phyloP scores from a whole-genome alignment of 2,113 vertebrate genomes.

The Talpa occidentalis region DNA sequence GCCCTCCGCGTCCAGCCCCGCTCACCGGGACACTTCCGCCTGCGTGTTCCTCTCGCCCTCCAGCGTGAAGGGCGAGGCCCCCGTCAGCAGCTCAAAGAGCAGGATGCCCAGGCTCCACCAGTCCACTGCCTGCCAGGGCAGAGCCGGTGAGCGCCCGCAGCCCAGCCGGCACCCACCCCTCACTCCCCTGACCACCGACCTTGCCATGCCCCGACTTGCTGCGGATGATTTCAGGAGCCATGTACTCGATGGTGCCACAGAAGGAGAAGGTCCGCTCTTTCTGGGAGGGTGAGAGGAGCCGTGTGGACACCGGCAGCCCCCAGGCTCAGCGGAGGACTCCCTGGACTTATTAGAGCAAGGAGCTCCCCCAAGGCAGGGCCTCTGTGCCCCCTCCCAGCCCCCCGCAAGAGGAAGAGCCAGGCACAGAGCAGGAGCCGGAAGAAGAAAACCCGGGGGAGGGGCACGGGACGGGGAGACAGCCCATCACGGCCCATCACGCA shows the following conservation, averaged over 20 bases:
- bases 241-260: slow-evolving; percentile 96
- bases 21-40: slow-evolving; percentile 95
- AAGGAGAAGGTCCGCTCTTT: slow-evolving; percentile 95
- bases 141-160: not conserved
- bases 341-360: not conserved
- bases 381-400: too few species aligned
- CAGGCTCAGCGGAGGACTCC: not conserved
- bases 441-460: not conserved
- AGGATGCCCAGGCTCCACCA: slow-evolving; percentile 97
- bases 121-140: slow-evolving; percentile 90
- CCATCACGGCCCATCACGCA: slow-evolving; percentile 76
- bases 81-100: slow-evolving; percentile 94
- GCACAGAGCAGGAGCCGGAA: not conserved
- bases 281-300: slow-evolving; percentile 78
- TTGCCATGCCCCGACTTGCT: slow-evolving; percentile 94
- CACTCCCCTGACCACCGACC: slow-evolving; percentile 80
- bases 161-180: not conserved
- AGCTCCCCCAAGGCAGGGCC: not conserved
- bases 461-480: too few species aligned
- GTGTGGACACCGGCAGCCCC: not conserved
- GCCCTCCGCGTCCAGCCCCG: not conserved
- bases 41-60: slow-evolving; percentile 95
- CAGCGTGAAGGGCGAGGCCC: slow-evolving; percentile 94
- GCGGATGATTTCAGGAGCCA: slow-evolving; percentile 96
- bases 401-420: not conserved